A percentile compares a stretch with the other conserved stretches of the same genome.
These are phyloP conservation scores for Micoletzkya japonica DNA, from an alignment of 2,888 invertebrate species.

Conservation along the genomic window DNA sequence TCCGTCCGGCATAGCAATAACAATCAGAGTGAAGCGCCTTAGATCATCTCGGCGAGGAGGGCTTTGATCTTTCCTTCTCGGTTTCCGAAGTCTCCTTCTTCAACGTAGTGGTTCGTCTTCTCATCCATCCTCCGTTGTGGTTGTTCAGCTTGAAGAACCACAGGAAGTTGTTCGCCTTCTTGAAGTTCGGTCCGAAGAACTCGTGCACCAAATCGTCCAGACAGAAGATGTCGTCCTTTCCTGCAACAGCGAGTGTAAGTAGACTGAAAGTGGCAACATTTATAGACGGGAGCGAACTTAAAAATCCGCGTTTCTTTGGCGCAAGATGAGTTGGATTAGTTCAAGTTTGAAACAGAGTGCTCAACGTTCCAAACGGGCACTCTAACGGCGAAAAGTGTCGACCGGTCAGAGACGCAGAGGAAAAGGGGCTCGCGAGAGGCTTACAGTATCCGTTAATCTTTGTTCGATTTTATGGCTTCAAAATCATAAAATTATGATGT, in stretches of 20 bases:
- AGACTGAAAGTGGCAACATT: conserved; percentile 8
- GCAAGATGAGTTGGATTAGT: no score
- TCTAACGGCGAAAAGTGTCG: no score
- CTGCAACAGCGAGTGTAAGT: conserved; percentile 62
- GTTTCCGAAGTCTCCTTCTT: conserved; percentile 99
- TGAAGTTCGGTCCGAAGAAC: conserved; percentile 82
- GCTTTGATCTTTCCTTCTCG: conserved; percentile 95
- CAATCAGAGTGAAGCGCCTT: conserved; percentile 67
- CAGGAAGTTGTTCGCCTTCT: conserved; percentile 90
- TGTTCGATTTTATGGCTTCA: no score
- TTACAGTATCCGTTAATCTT: no score
- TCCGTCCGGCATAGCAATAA: conserved; percentile 18
- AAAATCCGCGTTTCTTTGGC: no score
- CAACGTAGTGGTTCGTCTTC: conserved; percentile 99
- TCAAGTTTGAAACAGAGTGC: no score
- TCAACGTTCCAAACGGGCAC: no score
- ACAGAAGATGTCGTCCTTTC: conserved; percentile 84
- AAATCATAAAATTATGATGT: no score
- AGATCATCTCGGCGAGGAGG: conserved; percentile 94
- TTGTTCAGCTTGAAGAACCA: conserved; percentile 99
- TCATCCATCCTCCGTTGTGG: conserved; percentile 97
- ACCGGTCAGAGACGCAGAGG: no score
- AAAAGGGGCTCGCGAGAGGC: no score
- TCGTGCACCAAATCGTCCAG: conserved; percentile 98
- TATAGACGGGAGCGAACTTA: no score